Conservation (phyloP, 2,888 invertebrate species). For the Myopa testacea region DNA sequence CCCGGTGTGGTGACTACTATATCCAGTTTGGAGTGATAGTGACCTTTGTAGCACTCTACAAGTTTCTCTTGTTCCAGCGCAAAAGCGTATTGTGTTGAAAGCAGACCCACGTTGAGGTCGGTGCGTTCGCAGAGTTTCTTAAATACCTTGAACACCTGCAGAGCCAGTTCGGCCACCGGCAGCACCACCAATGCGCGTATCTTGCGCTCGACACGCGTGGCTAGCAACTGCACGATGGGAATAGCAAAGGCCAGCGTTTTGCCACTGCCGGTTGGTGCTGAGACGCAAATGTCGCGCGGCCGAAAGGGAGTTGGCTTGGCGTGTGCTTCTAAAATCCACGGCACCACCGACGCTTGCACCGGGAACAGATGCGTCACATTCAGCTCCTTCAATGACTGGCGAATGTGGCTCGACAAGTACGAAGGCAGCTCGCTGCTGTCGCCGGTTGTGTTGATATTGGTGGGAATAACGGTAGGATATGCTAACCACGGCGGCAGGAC, state of each 20-base stretch:
- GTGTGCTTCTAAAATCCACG: constrained; percentile 78
- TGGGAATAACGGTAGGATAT: constrained; percentile 82
- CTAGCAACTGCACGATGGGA: constrained; percentile 84
- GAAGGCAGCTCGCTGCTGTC: constrained; percentile 56
- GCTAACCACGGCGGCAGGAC: constrained; percentile 90
- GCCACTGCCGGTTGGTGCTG: constrained; percentile 97
- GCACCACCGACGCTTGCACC: constrained; percentile 83
- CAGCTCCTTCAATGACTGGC: constrained; percentile 75
- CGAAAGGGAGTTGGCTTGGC: constrained; percentile 74
- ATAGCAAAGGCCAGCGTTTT: constrained; percentile 95
- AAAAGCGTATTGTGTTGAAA: constrained; percentile 78
- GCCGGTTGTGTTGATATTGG: constrained; percentile 72
- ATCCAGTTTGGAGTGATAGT: constrained; percentile 72
- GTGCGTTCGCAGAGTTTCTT: constrained; percentile 77
- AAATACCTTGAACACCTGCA: constrained; percentile 89
- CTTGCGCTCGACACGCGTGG: constrained; percentile 73
- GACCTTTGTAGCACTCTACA: constrained; percentile 69
- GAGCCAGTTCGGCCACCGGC: constrained; percentile 91
- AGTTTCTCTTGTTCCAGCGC: constrained; percentile 77
- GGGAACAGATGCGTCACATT: constrained; percentile 86
- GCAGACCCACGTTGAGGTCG: constrained; percentile 76
- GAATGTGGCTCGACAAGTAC: constrained; percentile 75
- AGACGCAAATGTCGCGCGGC: constrained; percentile 93
- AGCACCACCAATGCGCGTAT: constrained; percentile 89
- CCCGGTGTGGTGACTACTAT: constrained; percentile 93